These are phyloP conservation scores for Pangasianodon gigas DNA, from an alignment of 2,113 vertebrate species.

Conservation along the genomic window DNA sequence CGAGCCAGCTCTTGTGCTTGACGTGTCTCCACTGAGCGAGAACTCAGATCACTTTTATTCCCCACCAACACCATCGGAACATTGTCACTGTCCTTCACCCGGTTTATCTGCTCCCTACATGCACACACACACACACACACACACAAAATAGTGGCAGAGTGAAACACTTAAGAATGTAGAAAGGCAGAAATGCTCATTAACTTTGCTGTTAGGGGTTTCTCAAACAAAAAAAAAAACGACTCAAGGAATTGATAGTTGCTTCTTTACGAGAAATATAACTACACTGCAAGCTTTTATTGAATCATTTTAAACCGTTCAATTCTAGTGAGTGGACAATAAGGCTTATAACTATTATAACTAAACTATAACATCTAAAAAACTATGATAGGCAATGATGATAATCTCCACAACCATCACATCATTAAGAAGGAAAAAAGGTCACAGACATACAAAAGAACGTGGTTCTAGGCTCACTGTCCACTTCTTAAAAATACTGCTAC, in stretches of 20 bases:
- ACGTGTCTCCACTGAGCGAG: slow-evolving; percentile 76
- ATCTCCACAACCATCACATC: too few relatives aligned
- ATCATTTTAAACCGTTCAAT: too few relatives aligned
- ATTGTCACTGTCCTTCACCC: slow-evolving; percentile 85
- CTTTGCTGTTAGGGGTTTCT: not conserved
- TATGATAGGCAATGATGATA: too few relatives aligned
- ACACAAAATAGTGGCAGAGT: not conserved
- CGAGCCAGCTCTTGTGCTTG: slow-evolving; percentile 81
- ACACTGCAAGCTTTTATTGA: too few relatives aligned
- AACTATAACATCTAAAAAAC: too few relatives aligned
- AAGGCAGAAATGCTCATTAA: not conserved
- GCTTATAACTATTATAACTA: too few relatives aligned
- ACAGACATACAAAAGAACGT: too few relatives aligned
- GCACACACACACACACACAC: not conserved
- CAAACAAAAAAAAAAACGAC: too few relatives aligned
- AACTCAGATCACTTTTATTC: slow-evolving; percentile 81
- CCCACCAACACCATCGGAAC: slow-evolving; percentile 85
- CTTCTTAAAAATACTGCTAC: not conserved
- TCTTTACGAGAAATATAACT: too few relatives aligned
- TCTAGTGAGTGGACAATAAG: too few relatives aligned
- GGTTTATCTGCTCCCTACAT: slow-evolving; percentile 82
- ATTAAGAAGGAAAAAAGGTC: too few relatives aligned
- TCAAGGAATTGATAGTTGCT: too few relatives aligned
- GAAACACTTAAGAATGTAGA: not conserved
- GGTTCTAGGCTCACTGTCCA: not conserved